Conservation (phyloP, 2,797 vertebrate genomes). For the Phyllotis vaccarum region DNA sequence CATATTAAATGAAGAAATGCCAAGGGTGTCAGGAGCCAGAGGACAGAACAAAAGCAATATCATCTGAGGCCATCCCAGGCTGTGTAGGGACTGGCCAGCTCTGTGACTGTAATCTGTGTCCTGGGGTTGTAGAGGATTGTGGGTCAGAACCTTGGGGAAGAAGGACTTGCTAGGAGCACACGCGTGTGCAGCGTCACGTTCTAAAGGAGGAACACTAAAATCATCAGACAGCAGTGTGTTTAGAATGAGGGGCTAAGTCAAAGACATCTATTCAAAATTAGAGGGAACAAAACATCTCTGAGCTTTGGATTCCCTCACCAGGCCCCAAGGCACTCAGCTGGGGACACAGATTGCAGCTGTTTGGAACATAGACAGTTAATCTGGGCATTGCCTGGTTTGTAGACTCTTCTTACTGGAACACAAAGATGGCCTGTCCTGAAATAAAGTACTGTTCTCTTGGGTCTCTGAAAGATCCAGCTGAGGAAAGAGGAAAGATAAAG, state of each 20-base stretch:
- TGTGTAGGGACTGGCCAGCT: not conserved
- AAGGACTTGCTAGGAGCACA: not conserved
- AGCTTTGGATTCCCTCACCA: not conserved
- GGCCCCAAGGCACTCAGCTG: not conserved
- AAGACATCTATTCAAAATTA: not conserved
- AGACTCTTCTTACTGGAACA: not conserved
- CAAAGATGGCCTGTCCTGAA: conserved; percentile 11
- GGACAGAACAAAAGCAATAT: conserved; percentile 63
- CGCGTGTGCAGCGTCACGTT: not conserved
- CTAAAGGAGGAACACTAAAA: not conserved
- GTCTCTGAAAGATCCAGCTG: not conserved
- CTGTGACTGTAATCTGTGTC: not conserved
- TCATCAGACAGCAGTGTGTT: not conserved
- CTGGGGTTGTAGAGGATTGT: not conserved
- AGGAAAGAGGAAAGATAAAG: not conserved
- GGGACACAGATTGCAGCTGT: not conserved
- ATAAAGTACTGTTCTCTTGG: not conserved
- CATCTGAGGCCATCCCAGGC: not conserved
- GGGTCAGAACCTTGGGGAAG: not conserved
- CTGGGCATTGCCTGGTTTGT: not conserved
- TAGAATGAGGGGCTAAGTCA: not conserved
- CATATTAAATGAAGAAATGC: conserved; percentile 72
- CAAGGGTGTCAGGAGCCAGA: conserved; percentile 80
- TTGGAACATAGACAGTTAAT: not conserved
- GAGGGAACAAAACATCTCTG: not conserved